Evolutionary conservation across 2,797 vertebrate genomes (phyloP).

Genomic region (Arctocebus calabarensis): DNA sequence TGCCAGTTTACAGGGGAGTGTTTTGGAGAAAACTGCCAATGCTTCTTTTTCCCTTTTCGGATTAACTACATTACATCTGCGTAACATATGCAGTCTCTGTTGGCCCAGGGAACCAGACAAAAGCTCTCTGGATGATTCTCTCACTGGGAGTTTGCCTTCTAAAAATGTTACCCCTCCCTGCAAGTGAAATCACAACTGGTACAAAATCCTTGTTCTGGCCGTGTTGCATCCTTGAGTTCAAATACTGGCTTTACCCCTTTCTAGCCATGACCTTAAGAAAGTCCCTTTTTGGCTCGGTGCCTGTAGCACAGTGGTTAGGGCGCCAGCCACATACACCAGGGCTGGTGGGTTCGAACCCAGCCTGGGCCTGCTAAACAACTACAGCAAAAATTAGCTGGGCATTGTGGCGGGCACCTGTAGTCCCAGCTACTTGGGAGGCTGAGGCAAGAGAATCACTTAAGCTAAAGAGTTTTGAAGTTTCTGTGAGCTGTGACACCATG

Average conservation of each 20-base stretch:
- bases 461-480: too few species aligned
- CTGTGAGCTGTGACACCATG: too few species aligned
- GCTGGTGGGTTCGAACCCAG: too few species aligned
- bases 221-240: constrained; percentile 9
- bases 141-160: constrained; percentile 51
- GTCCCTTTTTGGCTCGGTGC: background rate
- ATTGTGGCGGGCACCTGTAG: too few species aligned
- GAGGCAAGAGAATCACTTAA: too few species aligned
- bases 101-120: constrained; percentile 56
- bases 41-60: constrained; percentile 59
- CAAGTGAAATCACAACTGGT: background rate
- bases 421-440: too few species aligned
- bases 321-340: too few species aligned
- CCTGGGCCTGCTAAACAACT: too few species aligned
- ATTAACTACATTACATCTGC: constrained; percentile 78
- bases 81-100: constrained; percentile 69
- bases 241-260: background rate
- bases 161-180: background rate
- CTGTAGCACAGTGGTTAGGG: too few species aligned
- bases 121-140: constrained; percentile 62
- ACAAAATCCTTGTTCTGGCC: constrained; percentile 21
- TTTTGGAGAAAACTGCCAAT: constrained; percentile 67
- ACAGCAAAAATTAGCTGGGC: too few species aligned
- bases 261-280: background rate
- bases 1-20: constrained; percentile 70